A percentile compares a stretch with the other conserved stretches of the same genome.
These are phyloP conservation scores for Cryptophagus acutangulus DNA, from an alignment of 2,888 invertebrate genomes.

Conservation along the genomic window DNA sequence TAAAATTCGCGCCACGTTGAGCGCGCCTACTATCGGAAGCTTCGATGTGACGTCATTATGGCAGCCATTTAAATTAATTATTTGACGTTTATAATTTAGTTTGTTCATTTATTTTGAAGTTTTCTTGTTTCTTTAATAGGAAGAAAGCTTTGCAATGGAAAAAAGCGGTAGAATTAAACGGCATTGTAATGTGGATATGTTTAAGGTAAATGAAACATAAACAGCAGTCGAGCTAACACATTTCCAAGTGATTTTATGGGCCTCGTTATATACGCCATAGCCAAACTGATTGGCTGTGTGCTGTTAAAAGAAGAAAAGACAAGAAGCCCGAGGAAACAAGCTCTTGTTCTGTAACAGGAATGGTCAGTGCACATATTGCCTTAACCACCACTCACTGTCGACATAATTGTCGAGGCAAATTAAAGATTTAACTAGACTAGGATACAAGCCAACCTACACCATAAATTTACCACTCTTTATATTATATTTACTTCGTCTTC, in stretches of 20 bases:
- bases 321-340: slow-evolving; percentile 21
- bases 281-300: slow-evolving; percentile 25
- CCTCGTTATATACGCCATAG: slow-evolving; percentile 22
- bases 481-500: too few species aligned
- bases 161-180: too few species aligned
- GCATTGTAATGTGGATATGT: slow-evolving; percentile 19
- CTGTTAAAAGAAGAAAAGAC: slow-evolving; percentile 21
- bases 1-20: too few species aligned
- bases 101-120: too few species aligned
- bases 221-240: slow-evolving; percentile 20
- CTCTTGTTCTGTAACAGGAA: slow-evolving; percentile 2
- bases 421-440: not conserved
- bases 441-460: not conserved
- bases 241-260: slow-evolving; percentile 19
- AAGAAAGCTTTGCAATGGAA: too few species aligned
- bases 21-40: too few species aligned
- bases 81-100: too few species aligned
- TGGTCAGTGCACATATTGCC: slow-evolving; percentile 2
- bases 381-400: slow-evolving; percentile 1
- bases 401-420: slow-evolving; percentile 1
- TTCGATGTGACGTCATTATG: too few species aligned
- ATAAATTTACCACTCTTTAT: too few species aligned
- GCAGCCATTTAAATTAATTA: too few species aligned
- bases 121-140: too few species aligned
- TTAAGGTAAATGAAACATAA: slow-evolving; percentile 21